Conservation (phyloP, 2,113 vertebrate species). For the Vulpes lagopus region DNA sequence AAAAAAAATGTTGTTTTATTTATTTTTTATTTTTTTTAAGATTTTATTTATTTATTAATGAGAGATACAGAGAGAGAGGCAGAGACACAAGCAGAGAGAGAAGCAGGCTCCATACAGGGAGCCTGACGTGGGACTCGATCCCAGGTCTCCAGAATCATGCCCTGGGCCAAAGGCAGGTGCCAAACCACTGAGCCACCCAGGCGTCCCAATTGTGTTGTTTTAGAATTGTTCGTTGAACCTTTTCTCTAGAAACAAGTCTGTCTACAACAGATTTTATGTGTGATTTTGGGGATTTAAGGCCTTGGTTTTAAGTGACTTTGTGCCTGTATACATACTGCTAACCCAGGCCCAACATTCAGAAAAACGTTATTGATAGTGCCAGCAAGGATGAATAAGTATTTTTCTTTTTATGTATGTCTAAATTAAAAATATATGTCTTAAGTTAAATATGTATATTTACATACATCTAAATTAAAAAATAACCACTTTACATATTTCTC, state of each 20-base stretch:
- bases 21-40: no score
- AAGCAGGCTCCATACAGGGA: no score
- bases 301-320: neutral
- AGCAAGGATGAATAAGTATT: neutral
- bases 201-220: neutral
- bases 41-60: no score
- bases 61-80: no score
- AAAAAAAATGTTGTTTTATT: no score
- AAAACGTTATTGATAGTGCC: neutral
- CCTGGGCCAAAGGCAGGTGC: no score
- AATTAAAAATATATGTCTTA: neutral
- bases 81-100: no score
- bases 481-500: neutral
- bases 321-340: neutral
- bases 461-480: neutral
- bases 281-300: neutral
- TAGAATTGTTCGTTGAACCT: neutral
- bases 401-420: neutral
- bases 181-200: no score
- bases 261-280: neutral
- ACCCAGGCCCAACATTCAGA: neutral
- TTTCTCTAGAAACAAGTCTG: neutral
- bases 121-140: no score
- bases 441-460: neutral
- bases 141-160: no score